phyloP scores from a whole-genome alignment of 2,888 invertebrate species.

The Ectobius pallidus region DNA sequence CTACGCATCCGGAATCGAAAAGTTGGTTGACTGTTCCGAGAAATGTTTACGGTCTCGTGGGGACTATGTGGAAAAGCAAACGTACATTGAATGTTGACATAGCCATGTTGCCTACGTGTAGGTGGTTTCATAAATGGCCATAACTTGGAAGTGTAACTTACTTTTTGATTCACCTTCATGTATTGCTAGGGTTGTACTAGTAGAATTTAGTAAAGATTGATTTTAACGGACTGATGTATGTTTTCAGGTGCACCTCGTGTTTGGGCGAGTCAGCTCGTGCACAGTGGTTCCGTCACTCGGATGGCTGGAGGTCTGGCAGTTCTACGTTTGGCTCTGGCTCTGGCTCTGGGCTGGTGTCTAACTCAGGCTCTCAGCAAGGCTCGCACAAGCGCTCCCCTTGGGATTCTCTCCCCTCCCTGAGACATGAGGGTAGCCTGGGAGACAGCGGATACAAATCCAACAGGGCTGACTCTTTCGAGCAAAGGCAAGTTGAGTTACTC shows the following conservation, averaged over 20 bases:
- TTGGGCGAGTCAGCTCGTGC: constrained; percentile 89
- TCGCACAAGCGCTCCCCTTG: constrained; percentile 81
- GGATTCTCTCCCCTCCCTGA: constrained; percentile 85
- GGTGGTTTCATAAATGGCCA: too few relatives aligned
- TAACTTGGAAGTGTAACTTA: too few relatives aligned
- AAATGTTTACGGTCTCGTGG: too few relatives aligned
- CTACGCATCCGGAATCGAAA: too few relatives aligned
- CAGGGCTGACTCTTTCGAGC: constrained; percentile 84
- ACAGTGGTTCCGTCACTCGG: constrained; percentile 90
- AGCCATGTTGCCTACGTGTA: too few relatives aligned
- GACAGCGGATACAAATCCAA: constrained; percentile 88
- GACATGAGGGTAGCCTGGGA: constrained; percentile 85
- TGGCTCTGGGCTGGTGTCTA: constrained; percentile 54
- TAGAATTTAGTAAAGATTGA: too few relatives aligned
- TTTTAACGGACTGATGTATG: too few relatives aligned
- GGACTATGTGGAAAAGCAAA: too few relatives aligned
- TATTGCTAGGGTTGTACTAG: too few relatives aligned
- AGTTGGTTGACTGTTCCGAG: too few relatives aligned
- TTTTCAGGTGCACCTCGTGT: constrained; percentile 79
- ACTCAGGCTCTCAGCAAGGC: constrained; percentile 49
- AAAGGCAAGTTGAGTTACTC: constrained; percentile 66
- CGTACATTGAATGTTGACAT: too few relatives aligned
- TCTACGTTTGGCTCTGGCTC: constrained; percentile 69
- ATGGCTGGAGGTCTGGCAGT: constrained; percentile 83
- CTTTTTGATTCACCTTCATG: too few relatives aligned